A percentile compares a stretch with the other conserved stretches of the same genome.
These are phyloP conservation scores for Melanaphis sacchari DNA, from an alignment of 1,140 invertebrate species.

Conservation along the genomic window DNA sequence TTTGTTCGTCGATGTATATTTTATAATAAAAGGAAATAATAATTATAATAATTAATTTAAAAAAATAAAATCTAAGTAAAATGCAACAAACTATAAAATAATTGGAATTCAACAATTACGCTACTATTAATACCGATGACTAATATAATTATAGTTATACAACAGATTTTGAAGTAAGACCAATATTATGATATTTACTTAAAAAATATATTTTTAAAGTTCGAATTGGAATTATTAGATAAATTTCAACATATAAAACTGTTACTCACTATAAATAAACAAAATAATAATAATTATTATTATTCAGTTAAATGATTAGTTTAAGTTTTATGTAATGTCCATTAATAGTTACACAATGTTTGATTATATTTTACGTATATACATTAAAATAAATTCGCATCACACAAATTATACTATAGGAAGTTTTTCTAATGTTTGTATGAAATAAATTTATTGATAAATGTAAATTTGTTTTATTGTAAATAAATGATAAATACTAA, in stretches of 20 bases:
- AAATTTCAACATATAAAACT: not conserved
- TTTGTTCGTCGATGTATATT: not conserved
- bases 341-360: not conserved
- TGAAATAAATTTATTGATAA: not conserved
- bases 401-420: not conserved
- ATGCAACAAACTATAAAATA: not conserved
- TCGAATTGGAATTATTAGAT: not conserved
- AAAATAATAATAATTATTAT: not conserved
- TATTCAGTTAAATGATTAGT: no score
- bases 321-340: not conserved
- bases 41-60: not conserved
- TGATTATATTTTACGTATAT: not conserved
- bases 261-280: not conserved
- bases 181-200: not conserved
- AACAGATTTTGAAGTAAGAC: not conserved
- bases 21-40: not conserved
- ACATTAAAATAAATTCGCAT: no score
- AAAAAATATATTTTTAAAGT: not conserved
- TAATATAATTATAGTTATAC: not conserved
- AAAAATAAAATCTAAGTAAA: not conserved
- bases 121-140: not conserved
- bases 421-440: not conserved
- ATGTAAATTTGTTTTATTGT: not conserved
- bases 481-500: not conserved
- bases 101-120: not conserved